A percentile compares a stretch with the other conserved stretches of the same genome.
Conservation (phyloP, 1,140 invertebrate genomes). For the Episyrphus balteatus region DNA sequence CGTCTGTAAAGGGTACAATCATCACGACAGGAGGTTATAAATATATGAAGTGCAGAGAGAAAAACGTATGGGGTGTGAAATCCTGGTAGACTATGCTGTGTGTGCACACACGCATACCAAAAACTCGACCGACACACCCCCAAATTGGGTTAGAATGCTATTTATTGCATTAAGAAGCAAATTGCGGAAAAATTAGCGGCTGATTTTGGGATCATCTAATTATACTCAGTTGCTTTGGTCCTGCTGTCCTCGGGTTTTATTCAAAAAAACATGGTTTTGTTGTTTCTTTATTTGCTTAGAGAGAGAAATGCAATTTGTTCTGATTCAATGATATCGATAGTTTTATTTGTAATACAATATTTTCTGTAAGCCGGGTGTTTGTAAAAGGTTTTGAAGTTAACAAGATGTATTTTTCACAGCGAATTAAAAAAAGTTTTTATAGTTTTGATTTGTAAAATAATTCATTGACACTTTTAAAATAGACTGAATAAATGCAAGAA, state of each 20-base stretch:
- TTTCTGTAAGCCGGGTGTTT: no score
- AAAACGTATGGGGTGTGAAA: background rate
- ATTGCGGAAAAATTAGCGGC: conserved; percentile 39
- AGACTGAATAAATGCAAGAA: no score
- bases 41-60: background rate
- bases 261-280: background rate
- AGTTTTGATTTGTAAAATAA: no score
- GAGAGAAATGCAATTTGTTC: no score
- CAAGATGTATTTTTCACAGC: no score
- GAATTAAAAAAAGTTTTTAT: no score
- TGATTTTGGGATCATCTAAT: conserved; percentile 39
- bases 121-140: conserved; percentile 5
- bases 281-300: no score
- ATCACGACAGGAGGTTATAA: conserved; percentile 5
- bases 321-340: no score
- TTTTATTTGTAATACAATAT: no score
- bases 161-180: conserved; percentile 39
- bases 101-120: conserved; percentile 4
- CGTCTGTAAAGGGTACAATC: no score
- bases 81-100: conserved; percentile 6
- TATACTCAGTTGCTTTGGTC: conserved; percentile 7
- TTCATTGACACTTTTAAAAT: no score
- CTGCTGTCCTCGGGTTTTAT: background rate
- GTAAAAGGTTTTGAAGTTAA: no score
- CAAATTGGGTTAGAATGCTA: conserved; percentile 23